Conservation (phyloP, 2,797 vertebrate genomes). For the Rhabdophis nuchalis region DNA sequence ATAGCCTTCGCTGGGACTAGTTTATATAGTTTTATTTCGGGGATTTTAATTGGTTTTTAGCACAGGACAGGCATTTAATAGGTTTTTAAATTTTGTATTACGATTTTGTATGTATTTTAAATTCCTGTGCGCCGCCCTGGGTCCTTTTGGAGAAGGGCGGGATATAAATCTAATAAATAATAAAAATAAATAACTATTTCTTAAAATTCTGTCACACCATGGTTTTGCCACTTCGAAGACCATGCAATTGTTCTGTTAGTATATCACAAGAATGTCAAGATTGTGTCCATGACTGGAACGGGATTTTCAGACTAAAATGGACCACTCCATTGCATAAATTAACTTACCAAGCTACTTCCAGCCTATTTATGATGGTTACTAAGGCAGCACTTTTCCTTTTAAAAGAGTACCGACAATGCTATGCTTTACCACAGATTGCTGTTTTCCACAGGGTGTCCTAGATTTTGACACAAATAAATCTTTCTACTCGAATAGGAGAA, state of each 20-base stretch:
- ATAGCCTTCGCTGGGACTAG: no score
- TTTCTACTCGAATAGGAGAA: background rate
- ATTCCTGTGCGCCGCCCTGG: no score
- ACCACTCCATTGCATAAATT: background rate
- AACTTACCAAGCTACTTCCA: rapidly evolving
- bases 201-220: background rate
- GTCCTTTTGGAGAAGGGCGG: no score
- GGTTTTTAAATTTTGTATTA: no score
- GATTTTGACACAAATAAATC: background rate
- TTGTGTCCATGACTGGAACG: background rate
- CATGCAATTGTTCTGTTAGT: background rate
- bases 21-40: no score
- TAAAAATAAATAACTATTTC: no score
- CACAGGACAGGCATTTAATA: no score
- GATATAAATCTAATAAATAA: no score
- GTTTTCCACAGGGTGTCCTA: background rate
- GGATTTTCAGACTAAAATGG: background rate
- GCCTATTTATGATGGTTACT: background rate
- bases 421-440: background rate
- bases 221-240: background rate
- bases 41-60: no score
- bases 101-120: no score
- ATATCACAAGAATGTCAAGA: background rate
- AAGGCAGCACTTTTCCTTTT: background rate
- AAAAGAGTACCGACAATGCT: background rate